phyloP scores from a whole-genome alignment of 2,797 vertebrate genomes.

The Eremophila alpestris region DNA sequence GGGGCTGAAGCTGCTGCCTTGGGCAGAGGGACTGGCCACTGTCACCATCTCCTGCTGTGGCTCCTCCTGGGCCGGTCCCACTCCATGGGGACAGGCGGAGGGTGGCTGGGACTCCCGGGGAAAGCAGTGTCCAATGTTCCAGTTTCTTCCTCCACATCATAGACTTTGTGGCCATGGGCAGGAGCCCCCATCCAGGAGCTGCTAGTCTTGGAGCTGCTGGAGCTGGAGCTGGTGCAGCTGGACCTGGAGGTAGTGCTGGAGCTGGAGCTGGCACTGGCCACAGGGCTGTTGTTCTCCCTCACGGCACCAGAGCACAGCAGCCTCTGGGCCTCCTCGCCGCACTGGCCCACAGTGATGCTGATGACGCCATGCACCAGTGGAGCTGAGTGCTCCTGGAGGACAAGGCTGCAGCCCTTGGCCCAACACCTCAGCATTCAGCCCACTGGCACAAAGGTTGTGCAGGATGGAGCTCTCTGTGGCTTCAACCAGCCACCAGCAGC shows the following conservation, averaged over 20 bases:
- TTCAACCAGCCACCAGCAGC: background rate
- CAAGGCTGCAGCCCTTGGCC: background rate
- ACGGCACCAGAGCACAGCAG: too few species aligned
- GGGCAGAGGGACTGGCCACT: background rate
- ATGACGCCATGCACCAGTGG: background rate
- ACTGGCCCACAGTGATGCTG: background rate
- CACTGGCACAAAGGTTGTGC: background rate
- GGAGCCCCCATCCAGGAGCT: too few species aligned
- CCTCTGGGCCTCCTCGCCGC: background rate
- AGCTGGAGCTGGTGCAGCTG: background rate
- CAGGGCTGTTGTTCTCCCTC: too few species aligned
- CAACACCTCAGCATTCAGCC: background rate
- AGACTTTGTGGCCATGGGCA: too few species aligned
- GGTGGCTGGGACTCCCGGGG: background rate
- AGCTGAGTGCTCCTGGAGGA: background rate
- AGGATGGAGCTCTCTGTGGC: background rate
- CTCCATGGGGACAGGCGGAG: background rate
- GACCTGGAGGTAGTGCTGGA: too few species aligned
- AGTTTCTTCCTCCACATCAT: background rate
- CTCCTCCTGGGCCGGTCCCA: background rate
- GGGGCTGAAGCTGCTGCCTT: background rate
- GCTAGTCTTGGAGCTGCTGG: too few species aligned
- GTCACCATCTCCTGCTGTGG: background rate
- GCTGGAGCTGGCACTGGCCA: too few species aligned
- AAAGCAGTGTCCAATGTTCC: background rate